Percentiles rank a stretch among this genome's conserved stretches.
These are phyloP conservation scores for Caenorhabditis brenneri DNA, from an alignment of 1,140 invertebrate genomes.

Conservation along the genomic window DNA sequence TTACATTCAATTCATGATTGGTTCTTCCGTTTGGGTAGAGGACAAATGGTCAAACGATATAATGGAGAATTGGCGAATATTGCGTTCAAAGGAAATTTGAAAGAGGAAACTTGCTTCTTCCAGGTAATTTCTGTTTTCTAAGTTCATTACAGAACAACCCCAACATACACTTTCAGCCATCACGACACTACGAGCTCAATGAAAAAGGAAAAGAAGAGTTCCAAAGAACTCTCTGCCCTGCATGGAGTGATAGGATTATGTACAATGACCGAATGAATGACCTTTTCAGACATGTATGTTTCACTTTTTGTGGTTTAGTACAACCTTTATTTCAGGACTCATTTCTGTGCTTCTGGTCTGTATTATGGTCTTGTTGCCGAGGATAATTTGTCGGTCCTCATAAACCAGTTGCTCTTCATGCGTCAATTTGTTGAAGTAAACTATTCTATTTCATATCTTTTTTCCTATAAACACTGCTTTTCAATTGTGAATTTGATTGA, in stretches of 20 bases:
- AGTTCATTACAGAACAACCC: background rate
- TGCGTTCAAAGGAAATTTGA: conserved; percentile 46
- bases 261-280: conserved; percentile 50
- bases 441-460: background rate
- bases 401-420: conserved; percentile 51
- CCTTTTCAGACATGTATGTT: conserved; percentile 51
- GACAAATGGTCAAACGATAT: conserved; percentile 53
- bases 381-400: conserved; percentile 42
- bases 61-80: conserved; percentile 49
- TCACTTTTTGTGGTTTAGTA: background rate
- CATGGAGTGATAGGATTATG: conserved; percentile 51
- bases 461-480: background rate
- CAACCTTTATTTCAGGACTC: conserved; percentile 37
- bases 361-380: conserved; percentile 53
- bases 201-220: conserved; percentile 50
- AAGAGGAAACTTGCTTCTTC: conserved; percentile 53
- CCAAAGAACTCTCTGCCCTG: conserved; percentile 47
- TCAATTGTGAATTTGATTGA: background rate
- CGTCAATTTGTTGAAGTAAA: conserved; percentile 50
- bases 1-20: conserved; percentile 50
- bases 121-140: background rate
- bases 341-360: conserved; percentile 45
- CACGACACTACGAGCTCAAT: conserved; percentile 47
- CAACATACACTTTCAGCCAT: conserved; percentile 8
- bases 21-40: conserved; percentile 55